Conservation (phyloP, 35 echinoderm and acorn worm genomes). For the Lytechinus variegatus region DNA sequence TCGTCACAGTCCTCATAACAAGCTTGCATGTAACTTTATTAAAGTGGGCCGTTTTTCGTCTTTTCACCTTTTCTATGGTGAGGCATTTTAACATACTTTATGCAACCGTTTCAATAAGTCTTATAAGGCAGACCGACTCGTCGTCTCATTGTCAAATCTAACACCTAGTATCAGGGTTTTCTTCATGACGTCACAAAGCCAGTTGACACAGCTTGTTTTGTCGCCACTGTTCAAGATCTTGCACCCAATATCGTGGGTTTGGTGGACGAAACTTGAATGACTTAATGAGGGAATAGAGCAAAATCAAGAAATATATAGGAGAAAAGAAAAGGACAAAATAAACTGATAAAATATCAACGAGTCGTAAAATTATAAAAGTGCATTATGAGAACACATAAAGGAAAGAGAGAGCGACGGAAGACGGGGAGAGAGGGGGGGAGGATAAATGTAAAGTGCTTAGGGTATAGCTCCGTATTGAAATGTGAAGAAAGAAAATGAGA, state of each 20-base stretch:
- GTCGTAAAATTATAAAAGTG: background rate
- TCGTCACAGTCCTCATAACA: no score
- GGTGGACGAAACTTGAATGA: background rate
- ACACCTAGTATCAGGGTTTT: background rate
- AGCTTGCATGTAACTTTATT: no score
- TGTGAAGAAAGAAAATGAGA: no score
- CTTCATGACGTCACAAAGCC: slow-evolving; percentile 1
- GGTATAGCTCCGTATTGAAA: no score
- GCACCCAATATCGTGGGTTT: background rate
- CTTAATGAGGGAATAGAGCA: background rate
- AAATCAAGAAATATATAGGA: background rate
- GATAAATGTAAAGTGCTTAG: background rate
- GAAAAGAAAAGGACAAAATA: background rate
- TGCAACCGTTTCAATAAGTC: background rate
- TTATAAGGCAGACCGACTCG: background rate
- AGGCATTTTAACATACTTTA: background rate
- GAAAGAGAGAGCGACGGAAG: no score
- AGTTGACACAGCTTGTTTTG: background rate
- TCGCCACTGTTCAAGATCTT: slow-evolving; percentile 10
- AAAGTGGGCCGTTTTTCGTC: no score
- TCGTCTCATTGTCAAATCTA: background rate
- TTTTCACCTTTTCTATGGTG: background rate
- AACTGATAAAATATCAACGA: background rate
- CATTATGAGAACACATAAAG: background rate
- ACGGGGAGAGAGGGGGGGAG: no score